Base-by-base conservation (phyloP, 1,140 invertebrate species). In the Nomia melanderi region DNA sequence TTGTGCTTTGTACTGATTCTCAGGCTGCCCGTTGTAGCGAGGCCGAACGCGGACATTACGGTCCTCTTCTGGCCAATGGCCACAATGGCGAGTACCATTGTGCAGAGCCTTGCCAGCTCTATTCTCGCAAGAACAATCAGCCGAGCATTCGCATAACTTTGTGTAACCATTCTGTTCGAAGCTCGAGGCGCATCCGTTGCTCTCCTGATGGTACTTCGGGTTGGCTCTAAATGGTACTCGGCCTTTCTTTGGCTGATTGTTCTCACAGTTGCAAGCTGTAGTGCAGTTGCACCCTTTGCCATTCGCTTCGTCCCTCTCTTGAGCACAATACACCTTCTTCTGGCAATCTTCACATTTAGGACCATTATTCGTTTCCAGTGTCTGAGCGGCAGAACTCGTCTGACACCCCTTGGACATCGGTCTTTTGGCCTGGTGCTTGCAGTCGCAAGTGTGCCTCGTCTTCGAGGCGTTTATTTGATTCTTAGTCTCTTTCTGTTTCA, bases 401-500 rank as follows among this genome's bases (percentile, higher is more conserved):
- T 70, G 53, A 20, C 81, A 83, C 20, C 31, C 54, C 9, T 75
- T 77, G 2, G 57, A 62, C 14, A 23, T 23, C 23, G 27, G 8
- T 25, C 20, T 67, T 23, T 75, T 75, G 17, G 8, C 56, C 12
- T 83, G 77, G 8, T 33, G 8, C 20, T 59, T 56, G n/a, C 54
- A 69, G 12, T 82, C 57, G 57, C 83, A 88, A 0, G 23, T 64
- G 27, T 82, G 81, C 25, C 83, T 89, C 14, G 85, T 82, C 60
- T 90, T 91, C 0, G 81, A 88, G 6, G 87, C 86, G 62, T 91
- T 92, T 60, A 91, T 62, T 29, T 90, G 87, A 82, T 92, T 92
- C 31, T 91, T 92, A 1, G 87, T 71, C 36, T 92, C 90, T 76
- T 92, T 92, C 54, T 88, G 83, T 31, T 87, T 87, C 0, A 79